Base-by-base conservation (phyloP, 1,140 invertebrate species). In the Papilio machaon region DNA sequence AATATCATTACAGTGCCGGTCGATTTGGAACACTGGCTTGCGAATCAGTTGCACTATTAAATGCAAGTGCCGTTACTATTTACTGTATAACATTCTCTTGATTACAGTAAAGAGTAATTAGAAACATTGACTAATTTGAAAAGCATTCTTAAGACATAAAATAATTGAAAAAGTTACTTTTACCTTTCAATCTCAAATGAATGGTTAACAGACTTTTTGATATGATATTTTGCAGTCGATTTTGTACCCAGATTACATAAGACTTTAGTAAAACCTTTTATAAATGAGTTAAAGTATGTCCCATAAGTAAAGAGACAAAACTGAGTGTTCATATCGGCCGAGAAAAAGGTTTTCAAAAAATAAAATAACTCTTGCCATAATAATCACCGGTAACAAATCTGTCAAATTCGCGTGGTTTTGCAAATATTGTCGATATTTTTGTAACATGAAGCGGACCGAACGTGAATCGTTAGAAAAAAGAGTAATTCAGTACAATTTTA, bases 1-100 rank as follows among this genome's bases (percentile, higher is more conserved):
- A 75, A 75, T 75, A 74, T 49, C 73, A 23, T 74, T 74, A 19
- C 49, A 30, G 43, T 75, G 11, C 46, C 47, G 74, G 52, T 75
- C 46, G 47, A 47, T 75, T 75, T 75, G 74, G 9, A 35, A 52
- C 74, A 75, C n/a, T 75, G 43, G 47, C 23, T 75, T 52, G 46
- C 9, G 74, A 75, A 52, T 46, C 74, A 52, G 74, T 54, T 75
- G 47, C 47, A 52, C 74, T 6, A 54, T 75, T n/a, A 49, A 74
- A 49, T 23, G 46, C 47, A 75, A 30, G 64, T 75, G 47, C 49
- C 47, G 23, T 75, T 75, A 75, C 46, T 75, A 49, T 52, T 30
- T 47, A 74, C 73, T 15, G 35, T 43, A 11, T 8, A 75, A 75
- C 49, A 52, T 52, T 19, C n/a, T 43, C 54, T 58, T 7, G 54